Base-by-base conservation (phyloP, 2,113 vertebrate species). In the Gadus macrocephalus region DNA sequence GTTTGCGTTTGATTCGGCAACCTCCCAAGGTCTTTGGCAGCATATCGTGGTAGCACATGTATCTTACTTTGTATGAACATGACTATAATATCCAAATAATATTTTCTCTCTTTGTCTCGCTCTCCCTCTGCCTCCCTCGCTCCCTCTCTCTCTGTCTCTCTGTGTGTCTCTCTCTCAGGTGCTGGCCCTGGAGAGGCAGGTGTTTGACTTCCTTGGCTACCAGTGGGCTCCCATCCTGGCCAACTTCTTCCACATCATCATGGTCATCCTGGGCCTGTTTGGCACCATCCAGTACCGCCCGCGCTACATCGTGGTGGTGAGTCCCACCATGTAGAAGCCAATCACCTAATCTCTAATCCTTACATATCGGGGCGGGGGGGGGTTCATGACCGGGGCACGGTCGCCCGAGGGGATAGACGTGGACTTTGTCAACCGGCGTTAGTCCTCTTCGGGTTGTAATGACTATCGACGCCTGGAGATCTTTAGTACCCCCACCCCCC, bases 201-300 rank as follows among this genome's bases (percentile, higher is more conserved):
- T 95, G 68, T 96, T 97, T 0, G 94, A 96, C 89, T 95, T 98
- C 85, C 91, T 96, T 86, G 94, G 94, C 0, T 96, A 95, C 87
- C 95, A 97, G 84, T 96, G 95, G 95, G 95, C 92, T 0, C 95
- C 95, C 0, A 95, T 97, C 82, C 91, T 98, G 0, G 94, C 94
- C 88, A 96, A 96, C 89, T 96, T 96, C 81, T 82, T 95, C 80
- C 95, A 96, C 88, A 94, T 94, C 83, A 89, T 95, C 74, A 74
- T 94, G 1, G 93, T 96, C 42, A 95, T 98, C 85, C 92, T 96
- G 0, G 95, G 95, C 71, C 92, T 96, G 14, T 97, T 96, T 0
- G 95, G 95, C 74, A 96, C 96, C 58, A 92, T 97, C 74, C 94
- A 95, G 66, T 95, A 95, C 73, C 75, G 92, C 64, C 94, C 93